Base-by-base conservation (phyloP, 2,888 invertebrate genomes). In the Monoplex corrugatus region DNA sequence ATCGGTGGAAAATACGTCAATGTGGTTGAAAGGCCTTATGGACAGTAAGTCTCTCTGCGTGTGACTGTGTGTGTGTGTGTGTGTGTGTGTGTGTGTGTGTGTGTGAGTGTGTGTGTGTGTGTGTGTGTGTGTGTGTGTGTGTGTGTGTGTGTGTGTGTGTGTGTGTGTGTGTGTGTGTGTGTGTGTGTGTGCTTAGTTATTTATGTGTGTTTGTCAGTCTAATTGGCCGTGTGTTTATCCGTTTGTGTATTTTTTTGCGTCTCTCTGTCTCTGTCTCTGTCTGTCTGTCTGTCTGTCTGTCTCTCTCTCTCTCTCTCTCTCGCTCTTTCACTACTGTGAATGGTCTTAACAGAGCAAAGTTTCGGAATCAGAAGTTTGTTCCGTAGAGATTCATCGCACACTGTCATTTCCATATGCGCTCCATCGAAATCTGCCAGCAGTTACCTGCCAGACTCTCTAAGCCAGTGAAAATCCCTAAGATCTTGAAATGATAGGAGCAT, bases 1-100 rank as follows among this genome's bases (percentile, higher is more conserved):
- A 91, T 95, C 19, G 95, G 95, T 5, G 93, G 95, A 5, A 91
- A 92, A 57, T 91, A 93, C 13, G 90, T 93, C 6, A 92, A 92
- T 16, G 94, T 94, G 28, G 85, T 93, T 23, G 93, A 93, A 82
- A 89, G 91, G 86, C 91, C 91, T 13, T 80, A 89, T 13, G 91
- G 86, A 87, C 89, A 90, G 92, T 92, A 86, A 90, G 92, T 90
- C 68, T 13, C 28, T 44, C 38, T 80, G 80, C 8, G 10, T 43
- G 80, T 40, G 8, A 16, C 19, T 78, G 5, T 78, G 78, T 38
- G 23, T 78, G 78, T 63, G 23, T 63, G 23, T 63, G 13, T 23
- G 13, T 23, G 28, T 1, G n/a, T n/a, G n/a, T 68, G 8, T 8
- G n/a, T 8, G n/a, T n/a, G n/a, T 68, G n/a, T n/a, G 68, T 68